Evolutionary conservation across 2,797 vertebrate species (phyloP), one percentile per base, ranked within the genome.

Genomic region (Spea hammondii): DNA sequence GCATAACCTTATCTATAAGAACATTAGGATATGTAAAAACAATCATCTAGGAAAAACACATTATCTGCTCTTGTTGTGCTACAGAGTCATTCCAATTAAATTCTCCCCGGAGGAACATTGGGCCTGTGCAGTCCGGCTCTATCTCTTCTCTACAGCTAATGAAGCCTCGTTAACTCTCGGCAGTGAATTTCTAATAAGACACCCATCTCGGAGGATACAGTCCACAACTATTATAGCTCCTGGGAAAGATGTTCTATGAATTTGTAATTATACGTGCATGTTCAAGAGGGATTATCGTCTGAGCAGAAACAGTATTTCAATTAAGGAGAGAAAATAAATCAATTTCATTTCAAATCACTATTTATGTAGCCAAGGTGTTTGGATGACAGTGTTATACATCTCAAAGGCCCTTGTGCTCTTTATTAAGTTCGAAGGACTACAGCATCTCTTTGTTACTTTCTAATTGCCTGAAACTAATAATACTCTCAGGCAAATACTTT

Each of bases 81-180:
- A 87, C 85, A 85, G 85, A 90, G 88, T 88, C 87, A 87, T 89
- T 91, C 89, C 87, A 89, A 90, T 90, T 89, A 89, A 90, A 88
- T 88, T 88, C 86, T 90, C 88, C 88, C 89, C 82, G 53, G 90
- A 90, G 89, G 88, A 84, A 87, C 85, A 83, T 78, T 71, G 83
- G 86, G 89, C 88, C 78, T 82, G 70, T 70, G 83, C 85, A 81
- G 86, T 84, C 87, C 79, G 83, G 83, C 86, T 88, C 88, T 86
- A 84, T 84, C 88, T 88, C 84, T 90, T 89, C 85, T 88, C 84
- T 85, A 84, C 32, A 0, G 85, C 88, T 90, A 90, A 91, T 90
- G 90, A 88, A 89, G 86, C 87, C 87, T 87, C 85, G 80, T 85
- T 84, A 89, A 83, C 4, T 47, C 66, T 85, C 88, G 86, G 83